Percentiles rank a stretch among this genome's conserved stretches.
These are phyloP conservation scores for Osmerus eperlanus DNA, from an alignment of 2,113 vertebrate genomes.

Conservation along the genomic window DNA sequence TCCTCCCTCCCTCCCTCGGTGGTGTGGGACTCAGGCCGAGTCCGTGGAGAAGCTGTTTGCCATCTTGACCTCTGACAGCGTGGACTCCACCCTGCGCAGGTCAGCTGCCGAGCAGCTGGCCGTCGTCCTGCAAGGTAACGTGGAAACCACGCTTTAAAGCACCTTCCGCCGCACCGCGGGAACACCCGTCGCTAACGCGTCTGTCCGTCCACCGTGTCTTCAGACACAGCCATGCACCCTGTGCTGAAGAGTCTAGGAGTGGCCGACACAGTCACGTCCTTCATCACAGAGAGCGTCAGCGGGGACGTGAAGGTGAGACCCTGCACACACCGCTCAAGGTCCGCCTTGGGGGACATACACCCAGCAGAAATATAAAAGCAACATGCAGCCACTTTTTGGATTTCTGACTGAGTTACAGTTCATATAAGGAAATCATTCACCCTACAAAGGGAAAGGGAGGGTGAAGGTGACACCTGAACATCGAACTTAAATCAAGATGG, in stretches of 20 bases:
- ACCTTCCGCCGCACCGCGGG: not conserved
- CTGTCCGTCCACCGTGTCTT: constrained; percentile 33
- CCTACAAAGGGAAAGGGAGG: no score
- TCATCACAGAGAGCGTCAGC: constrained; percentile 76
- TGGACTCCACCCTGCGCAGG: constrained; percentile 81
- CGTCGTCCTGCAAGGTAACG: constrained; percentile 89
- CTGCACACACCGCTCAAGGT: not conserved
- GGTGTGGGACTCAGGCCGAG: constrained; percentile 73
- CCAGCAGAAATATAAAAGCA: no score
- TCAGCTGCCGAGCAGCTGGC: constrained; percentile 91
- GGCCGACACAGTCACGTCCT: constrained; percentile 76
- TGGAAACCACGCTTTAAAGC: not conserved
- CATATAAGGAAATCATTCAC: no score
- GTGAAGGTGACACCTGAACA: no score
- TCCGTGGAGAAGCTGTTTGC: constrained; percentile 85
- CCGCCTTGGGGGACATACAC: no score
- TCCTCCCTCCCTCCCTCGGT: constrained; percentile 7
- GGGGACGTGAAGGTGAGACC: constrained; percentile 77
- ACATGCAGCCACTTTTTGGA: no score
- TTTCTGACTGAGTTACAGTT: no score
- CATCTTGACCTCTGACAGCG: constrained; percentile 81
- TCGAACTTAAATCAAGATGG: no score
- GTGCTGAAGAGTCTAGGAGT: constrained; percentile 80
- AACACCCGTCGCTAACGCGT: constrained; percentile 38
- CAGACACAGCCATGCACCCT: constrained; percentile 84